Evolutionary conservation across 2,888 invertebrate species (phyloP).

Genomic region (Villa cingulata): DNA sequence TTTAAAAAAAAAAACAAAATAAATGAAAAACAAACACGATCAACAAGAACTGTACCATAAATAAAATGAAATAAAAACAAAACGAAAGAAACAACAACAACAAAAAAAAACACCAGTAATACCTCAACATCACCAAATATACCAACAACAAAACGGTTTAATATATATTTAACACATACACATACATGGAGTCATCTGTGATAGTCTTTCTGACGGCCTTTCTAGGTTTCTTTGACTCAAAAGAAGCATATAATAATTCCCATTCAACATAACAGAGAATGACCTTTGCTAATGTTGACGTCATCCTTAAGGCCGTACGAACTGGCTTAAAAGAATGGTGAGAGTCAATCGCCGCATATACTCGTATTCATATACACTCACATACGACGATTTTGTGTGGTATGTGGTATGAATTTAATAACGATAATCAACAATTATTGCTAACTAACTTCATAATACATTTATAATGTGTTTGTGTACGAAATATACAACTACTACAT

Average conservation of each 20-base stretch:
- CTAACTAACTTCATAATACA: too few species aligned
- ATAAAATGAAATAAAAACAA: too few species aligned
- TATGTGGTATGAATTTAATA: too few species aligned
- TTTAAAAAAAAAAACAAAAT: neutral
- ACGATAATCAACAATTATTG: too few species aligned
- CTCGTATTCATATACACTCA: too few species aligned
- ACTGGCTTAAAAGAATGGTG: neutral
- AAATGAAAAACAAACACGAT: neutral
- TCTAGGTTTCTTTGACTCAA: constrained; percentile 5
- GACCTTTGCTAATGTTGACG: constrained; percentile 10
- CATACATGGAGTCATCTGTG: neutral
- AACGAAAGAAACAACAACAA: neutral
- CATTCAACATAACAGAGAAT: constrained; percentile 7
- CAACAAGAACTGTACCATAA: too few species aligned
- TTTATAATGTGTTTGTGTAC: too few species aligned
- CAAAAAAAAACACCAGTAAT: neutral
- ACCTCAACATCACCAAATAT: too few species aligned
- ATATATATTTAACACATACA: neutral
- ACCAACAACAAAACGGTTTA: too few species aligned
- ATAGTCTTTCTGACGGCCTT: constrained; percentile 10
- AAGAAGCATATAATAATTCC: neutral
- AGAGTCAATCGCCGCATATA: neutral
- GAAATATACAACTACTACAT: too few species aligned
- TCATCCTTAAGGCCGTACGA: constrained; percentile 11
- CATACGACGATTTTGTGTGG: too few species aligned